These are phyloP conservation scores for Coendou prehensilis DNA, from an alignment of 2,797 vertebrate species.

Conservation along the genomic window DNA sequence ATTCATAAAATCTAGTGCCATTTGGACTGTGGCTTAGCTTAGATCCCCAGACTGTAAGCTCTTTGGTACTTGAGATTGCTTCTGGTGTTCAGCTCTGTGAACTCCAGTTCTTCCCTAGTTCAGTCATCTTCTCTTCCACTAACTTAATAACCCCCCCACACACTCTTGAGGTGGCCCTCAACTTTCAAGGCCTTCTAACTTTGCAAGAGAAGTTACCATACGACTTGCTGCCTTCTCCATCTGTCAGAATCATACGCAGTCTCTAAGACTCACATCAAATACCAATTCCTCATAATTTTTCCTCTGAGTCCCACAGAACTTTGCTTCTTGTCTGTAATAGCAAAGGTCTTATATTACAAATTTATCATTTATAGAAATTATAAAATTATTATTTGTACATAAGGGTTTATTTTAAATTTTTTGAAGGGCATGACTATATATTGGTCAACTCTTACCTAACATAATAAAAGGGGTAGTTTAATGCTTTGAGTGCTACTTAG, in stretches of 20 bases:
- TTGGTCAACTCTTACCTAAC: not conserved
- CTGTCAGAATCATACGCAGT: not conserved
- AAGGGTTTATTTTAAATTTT: not conserved
- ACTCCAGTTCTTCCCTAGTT: not conserved
- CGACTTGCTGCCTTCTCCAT: not conserved
- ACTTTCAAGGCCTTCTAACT: not conserved
- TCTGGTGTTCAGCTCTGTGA: not conserved
- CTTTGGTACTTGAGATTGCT: not conserved
- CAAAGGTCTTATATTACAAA: not conserved
- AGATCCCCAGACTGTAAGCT: not conserved
- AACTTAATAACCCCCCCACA: not conserved
- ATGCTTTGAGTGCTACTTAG: not conserved
- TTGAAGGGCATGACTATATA: not conserved
- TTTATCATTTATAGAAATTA: not conserved
- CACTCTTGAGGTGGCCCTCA: not conserved
- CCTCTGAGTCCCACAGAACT: not conserved
- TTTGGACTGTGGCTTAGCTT: not conserved
- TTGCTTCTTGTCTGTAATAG: not conserved
- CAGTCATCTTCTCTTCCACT: not conserved
- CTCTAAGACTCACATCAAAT: not conserved
- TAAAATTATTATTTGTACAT: not conserved
- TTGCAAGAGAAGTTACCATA: not conserved
- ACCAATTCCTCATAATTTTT: not conserved
- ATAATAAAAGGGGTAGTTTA: not conserved
- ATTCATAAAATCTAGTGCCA: not conserved